Evolutionary conservation across 2,888 invertebrate species (phyloP).

Genomic region (Dermolepida albohirtum): DNA sequence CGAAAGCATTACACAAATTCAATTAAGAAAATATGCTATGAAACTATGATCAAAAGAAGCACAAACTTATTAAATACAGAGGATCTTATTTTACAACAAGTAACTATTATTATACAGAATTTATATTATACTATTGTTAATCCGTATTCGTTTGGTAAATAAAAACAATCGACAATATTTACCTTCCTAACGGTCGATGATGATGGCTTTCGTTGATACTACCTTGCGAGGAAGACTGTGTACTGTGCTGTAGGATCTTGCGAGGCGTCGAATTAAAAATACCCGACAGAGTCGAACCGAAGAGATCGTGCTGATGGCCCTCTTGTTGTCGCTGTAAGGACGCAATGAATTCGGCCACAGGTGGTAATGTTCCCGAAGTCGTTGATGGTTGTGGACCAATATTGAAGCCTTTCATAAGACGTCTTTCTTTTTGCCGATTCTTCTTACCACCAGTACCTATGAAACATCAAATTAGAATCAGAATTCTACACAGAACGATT

Average conservation of each 20-base stretch:
- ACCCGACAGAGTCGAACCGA: slow-evolving; percentile 78
- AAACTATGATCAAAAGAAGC: no score
- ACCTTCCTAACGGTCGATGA: slow-evolving; percentile 53
- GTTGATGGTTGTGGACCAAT: slow-evolving; percentile 80
- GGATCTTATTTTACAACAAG: no score
- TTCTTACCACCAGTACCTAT: slow-evolving; percentile 91
- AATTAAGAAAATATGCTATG: no score
- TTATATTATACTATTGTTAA: no score
- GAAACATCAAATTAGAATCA: slow-evolving; percentile 35
- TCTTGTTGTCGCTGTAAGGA: slow-evolving; percentile 75
- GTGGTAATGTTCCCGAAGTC: slow-evolving; percentile 72
- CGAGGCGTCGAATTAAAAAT: slow-evolving; percentile 70
- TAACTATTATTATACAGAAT: no score
- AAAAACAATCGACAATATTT: no score
- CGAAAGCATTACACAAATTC: no score
- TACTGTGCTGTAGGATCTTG: slow-evolving; percentile 65
- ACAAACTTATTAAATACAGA: no score
- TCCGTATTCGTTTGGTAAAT: no score
- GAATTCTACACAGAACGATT: background rate
- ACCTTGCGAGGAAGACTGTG: slow-evolving; percentile 64
- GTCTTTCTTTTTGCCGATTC: slow-evolving; percentile 91
- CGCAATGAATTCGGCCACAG: slow-evolving; percentile 83
- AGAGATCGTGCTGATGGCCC: slow-evolving; percentile 70
- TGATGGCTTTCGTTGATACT: slow-evolving; percentile 63
- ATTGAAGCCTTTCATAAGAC: slow-evolving; percentile 95